phyloP scores from a whole-genome alignment of 2,888 invertebrate genomes.

The Helleia helle region DNA sequence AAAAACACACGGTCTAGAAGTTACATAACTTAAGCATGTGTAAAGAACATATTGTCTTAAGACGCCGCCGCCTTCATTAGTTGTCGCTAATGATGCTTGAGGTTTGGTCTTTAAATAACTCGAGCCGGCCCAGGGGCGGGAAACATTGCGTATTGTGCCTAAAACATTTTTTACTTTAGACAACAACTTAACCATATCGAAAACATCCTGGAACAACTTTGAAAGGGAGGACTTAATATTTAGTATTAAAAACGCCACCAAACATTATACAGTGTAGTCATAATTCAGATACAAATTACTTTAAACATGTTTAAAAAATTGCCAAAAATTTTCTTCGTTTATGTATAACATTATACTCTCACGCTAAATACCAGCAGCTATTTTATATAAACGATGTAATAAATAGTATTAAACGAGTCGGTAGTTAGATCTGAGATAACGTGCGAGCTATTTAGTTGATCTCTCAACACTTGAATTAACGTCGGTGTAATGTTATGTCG shows the following conservation, averaged over 20 bases:
- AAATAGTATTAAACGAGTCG: constrained; percentile 53
- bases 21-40: constrained; percentile 41
- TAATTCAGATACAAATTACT: no score
- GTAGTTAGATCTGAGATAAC: constrained; percentile 58
- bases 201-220: constrained; percentile 49
- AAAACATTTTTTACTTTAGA: constrained; percentile 55
- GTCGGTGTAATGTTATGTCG: constrained; percentile 64
- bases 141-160: constrained; percentile 33
- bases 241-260: constrained; percentile 16
- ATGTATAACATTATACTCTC: constrained; percentile 16
- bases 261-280: no score
- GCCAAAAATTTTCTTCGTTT: no score
- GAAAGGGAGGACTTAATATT: constrained; percentile 30
- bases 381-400: constrained; percentile 47
- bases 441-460: constrained; percentile 43
- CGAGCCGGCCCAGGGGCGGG: constrained; percentile 52
- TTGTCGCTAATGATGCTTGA: constrained; percentile 69
- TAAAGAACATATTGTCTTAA: constrained; percentile 40
- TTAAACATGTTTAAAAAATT: no score
- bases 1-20: no score
- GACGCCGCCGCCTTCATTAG: constrained; percentile 65
- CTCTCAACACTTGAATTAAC: constrained; percentile 61
- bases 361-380: constrained; percentile 56
- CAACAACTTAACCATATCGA: constrained; percentile 53
- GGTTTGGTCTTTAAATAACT: constrained; percentile 67